phyloP scores from a whole-genome alignment of 2,113 vertebrate species.

The Oryzias woworae region DNA sequence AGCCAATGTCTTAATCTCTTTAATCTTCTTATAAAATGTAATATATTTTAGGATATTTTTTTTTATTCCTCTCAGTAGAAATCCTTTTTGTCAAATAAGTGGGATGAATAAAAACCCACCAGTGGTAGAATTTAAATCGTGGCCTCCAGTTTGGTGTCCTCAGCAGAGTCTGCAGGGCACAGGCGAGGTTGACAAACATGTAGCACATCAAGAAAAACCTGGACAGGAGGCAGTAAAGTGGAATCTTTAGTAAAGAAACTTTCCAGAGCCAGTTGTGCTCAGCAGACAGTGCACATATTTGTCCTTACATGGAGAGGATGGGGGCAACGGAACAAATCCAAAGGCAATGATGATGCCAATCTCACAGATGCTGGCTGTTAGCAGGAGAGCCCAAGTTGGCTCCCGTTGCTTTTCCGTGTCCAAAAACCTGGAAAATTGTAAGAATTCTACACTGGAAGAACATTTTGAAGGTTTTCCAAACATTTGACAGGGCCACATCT shows the following conservation, averaged over 20 bases:
- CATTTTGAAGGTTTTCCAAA: background rate
- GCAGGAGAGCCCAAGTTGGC: constrained; percentile 95
- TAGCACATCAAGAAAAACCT: constrained; percentile 99
- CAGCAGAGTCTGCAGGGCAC: constrained; percentile 93
- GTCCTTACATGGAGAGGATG: constrained; percentile 93
- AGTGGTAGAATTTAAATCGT: constrained; percentile 97
- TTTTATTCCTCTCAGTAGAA: no score
- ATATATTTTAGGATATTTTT: no score
- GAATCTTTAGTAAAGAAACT: background rate
- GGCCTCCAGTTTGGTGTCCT: constrained; percentile 98
- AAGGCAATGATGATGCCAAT: constrained; percentile 95
- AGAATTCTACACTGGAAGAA: background rate
- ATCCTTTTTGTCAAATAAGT: background rate
- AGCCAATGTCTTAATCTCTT: no score
- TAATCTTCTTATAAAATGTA: no score
- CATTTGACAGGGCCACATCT: background rate
- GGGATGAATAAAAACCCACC: constrained; percentile 67
- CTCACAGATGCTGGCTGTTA: constrained; percentile 95
- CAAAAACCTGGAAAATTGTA: constrained; percentile 84
- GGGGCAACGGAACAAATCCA: constrained; percentile 96
- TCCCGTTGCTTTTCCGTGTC: constrained; percentile 98
- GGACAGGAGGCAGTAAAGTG: background rate
- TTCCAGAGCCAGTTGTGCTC: background rate
- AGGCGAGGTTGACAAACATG: constrained; percentile 98
- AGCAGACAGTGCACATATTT: background rate